Evolutionary conservation across 2,797 vertebrate species (phyloP), one percentile per base, ranked within the genome.

Genomic region (Rhinichthys osculus): DNA sequence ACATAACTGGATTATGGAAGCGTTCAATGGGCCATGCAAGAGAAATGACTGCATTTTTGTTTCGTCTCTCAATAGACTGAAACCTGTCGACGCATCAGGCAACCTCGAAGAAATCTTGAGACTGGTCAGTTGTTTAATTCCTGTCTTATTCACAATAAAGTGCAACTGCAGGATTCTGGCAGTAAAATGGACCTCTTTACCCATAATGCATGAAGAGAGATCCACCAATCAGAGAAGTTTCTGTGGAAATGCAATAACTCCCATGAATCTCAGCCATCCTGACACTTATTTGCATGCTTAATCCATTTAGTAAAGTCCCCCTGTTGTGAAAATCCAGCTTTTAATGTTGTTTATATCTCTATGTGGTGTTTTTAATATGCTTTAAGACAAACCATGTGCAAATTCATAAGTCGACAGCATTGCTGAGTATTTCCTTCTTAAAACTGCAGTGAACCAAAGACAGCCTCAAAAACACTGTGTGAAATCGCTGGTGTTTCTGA

Each of bases 31-130:
- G 19, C n/a, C 42, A 19, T 19, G 38, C n/a, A 44, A 33, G 21
- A 21, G 6, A 23, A 70, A 59, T 73, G 7, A 27, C 19, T 77
- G 72, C 62, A n/a, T 21, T 27, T 19, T 42, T 38, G 27, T 70
- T 76, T 81, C 78, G 77, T 40, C 35, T 87, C 80, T 83, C 52
- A 16, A 9, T 30, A 89, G 66, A 84, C 54, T 40, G 81, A 84
- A 77, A 19, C 66, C 73, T 27, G 52, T 62, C 70, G n/a, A n/a
- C 67, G 57, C 72, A 57, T 40, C 23, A 44, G 23, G 42, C 35
- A 23, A 6, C 47, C 80, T 79, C 59, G 40, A 64, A 47, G 78
- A 19, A 33, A 80, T 38, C 50, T 64, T 33, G 23, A 85, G 40
- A 33, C 62, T 66, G 57, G 74, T 81, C 38, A 82, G 79, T 62